These are phyloP conservation scores for Ectemnius cavifrons DNA, from an alignment of 2,888 invertebrate species.

Conservation along the genomic window DNA sequence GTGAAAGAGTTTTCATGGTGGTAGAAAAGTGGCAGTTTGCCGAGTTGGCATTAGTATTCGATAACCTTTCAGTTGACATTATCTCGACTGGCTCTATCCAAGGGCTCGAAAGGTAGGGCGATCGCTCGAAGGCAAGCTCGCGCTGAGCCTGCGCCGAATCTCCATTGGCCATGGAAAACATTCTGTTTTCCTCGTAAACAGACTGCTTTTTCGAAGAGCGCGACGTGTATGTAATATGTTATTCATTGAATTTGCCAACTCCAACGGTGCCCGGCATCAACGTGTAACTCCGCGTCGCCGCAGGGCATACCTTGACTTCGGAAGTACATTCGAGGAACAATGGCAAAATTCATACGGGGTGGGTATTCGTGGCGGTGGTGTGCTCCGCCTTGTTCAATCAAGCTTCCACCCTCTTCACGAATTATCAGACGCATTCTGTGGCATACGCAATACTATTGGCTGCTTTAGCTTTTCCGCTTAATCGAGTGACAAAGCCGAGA, in stretches of 20 bases:
- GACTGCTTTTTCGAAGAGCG: background rate
- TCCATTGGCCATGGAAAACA: background rate
- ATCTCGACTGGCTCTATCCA: background rate
- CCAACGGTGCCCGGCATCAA: too few species aligned
- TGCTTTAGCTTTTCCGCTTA: conserved; percentile 51
- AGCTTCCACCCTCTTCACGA: conserved; percentile 37
- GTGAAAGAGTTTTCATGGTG: background rate
- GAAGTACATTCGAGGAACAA: too few species aligned
- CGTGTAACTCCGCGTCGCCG: too few species aligned
- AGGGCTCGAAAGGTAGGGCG: background rate
- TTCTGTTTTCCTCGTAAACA: background rate
- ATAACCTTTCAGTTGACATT: background rate
- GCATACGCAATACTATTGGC: conserved; percentile 20
- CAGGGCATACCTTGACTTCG: too few species aligned
- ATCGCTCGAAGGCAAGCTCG: background rate
- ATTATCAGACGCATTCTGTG: conserved; percentile 49
- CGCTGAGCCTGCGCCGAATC: background rate
- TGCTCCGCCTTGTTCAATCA: too few species aligned
- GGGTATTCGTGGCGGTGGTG: too few species aligned
- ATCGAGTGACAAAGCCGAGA: conserved; percentile 43
- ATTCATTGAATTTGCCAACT: too few species aligned
- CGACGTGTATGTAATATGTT: background rate
- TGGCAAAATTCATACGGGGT: too few species aligned
- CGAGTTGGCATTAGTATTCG: background rate
- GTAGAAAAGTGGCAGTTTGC: background rate